Base-by-base conservation (phyloP, 2,797 vertebrate species). In the Eidolon dupreanum region DNA sequence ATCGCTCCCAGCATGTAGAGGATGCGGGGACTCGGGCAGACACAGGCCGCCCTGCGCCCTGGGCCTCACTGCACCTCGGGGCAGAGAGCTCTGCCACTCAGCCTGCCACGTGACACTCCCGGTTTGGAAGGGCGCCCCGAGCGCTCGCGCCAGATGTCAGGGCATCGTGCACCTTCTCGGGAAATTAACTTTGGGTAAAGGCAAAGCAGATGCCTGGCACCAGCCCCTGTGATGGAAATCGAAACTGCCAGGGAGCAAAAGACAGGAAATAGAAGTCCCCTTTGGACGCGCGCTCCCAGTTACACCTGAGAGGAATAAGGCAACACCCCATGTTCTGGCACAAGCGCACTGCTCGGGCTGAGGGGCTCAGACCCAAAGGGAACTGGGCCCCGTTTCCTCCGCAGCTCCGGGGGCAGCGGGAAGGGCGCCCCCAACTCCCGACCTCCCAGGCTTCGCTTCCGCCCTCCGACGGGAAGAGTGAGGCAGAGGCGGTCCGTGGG, bases 151-250 rank as follows among this genome's bases (percentile, higher is more conserved):
- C 92, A 89, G 59, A 88, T 55, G 86, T 65, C 53, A 22, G 10
- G 65, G 63, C 22, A 70, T 43, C 81, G 55, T 20, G 15, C 28
- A 94, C 84, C 74, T 85, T 84, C 55, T 33, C 53, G 55, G 63
- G 57, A 93, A 85, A 51, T 87, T 88, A 87, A 84, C 88, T 88
- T 83, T 28, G 63, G 53, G 55, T 33, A 83, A 90, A 96, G 41
- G 65, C 61, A 93, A 92, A 84, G 26, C 59, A 87, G 55, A 95
- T 49, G 88, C 90, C 46, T 65, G 70, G 24, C 49, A 83, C 79
- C 70, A 7, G 0, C 19, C 55, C 51, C 33, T 36, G 13, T 74
- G 65, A 61, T 28, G 22, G 75, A 92, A 93, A 88, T 28, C 74
- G 66, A 91, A 93, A 31, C 81, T 71, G 65, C 36, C 82, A 66